Percentiles rank a stretch among this genome's conserved stretches.
phyloP scores from a whole-genome alignment of 2,888 invertebrate species.

The Monopis laevigella region DNA sequence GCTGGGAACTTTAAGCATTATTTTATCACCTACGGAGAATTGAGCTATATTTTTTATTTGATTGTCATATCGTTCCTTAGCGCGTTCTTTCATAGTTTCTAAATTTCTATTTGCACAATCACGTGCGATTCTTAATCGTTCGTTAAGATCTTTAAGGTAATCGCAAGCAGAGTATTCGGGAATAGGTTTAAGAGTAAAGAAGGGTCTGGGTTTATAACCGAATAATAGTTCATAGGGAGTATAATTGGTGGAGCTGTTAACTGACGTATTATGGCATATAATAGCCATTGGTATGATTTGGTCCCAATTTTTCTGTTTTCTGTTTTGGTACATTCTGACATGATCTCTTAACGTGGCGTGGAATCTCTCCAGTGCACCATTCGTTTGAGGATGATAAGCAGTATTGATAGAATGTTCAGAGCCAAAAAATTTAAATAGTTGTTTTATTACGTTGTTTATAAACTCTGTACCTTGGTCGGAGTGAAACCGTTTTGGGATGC shows the following conservation, averaged over 20 bases:
- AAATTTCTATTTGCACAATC: slow-evolving; percentile 22
- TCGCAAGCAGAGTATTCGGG: slow-evolving; percentile 23
- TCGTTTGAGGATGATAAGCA: slow-evolving; percentile 28
- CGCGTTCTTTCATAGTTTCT: slow-evolving; percentile 26
- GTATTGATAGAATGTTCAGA: slow-evolving; percentile 26
- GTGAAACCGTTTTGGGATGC: slow-evolving; percentile 27
- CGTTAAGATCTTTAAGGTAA: slow-evolving; percentile 25
- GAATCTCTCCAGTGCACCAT: slow-evolving; percentile 27
- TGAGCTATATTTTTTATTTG: slow-evolving; percentile 23
- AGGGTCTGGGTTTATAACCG: slow-evolving; percentile 25
- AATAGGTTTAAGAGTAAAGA: slow-evolving; percentile 22
- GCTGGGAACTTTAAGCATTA: slow-evolving; percentile 24
- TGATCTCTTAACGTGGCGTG: slow-evolving; percentile 27
- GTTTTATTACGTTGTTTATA: slow-evolving; percentile 25
- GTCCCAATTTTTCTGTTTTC: slow-evolving; percentile 24
- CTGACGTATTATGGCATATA: slow-evolving; percentile 28
- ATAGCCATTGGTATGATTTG: slow-evolving; percentile 28
- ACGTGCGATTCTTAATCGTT: slow-evolving; percentile 23
- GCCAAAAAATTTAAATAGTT: slow-evolving; percentile 26
- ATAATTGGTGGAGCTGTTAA: slow-evolving; percentile 25
- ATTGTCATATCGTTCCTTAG: slow-evolving; percentile 25
- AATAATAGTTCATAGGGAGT: slow-evolving; percentile 28
- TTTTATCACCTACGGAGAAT: slow-evolving; percentile 21
- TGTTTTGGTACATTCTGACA: slow-evolving; percentile 25
- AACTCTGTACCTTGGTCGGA: slow-evolving; percentile 30